These are phyloP conservation scores for Macquaria ambigua DNA, from an alignment of 2,113 vertebrate genomes.

Conservation along the genomic window DNA sequence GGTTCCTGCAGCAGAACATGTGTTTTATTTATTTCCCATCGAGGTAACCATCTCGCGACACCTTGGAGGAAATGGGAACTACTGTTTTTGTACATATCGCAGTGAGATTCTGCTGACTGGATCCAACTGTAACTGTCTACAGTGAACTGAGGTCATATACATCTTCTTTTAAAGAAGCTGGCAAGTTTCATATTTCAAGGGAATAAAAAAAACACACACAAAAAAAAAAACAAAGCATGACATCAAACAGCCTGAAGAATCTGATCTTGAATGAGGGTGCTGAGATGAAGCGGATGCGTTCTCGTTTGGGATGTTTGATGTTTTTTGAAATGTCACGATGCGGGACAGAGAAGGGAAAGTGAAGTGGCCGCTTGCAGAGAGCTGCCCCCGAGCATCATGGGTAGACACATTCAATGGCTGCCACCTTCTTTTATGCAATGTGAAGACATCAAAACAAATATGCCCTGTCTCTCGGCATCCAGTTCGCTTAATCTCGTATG, in stretches of 20 bases:
- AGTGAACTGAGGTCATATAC: background rate
- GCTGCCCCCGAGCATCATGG: constrained; percentile 38
- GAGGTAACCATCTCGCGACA: background rate
- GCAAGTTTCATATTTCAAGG: constrained; percentile 24
- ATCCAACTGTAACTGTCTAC: background rate
- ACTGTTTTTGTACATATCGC: background rate
- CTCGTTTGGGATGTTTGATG: constrained; percentile 9
- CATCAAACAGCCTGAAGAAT: constrained; percentile 18
- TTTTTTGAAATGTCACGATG: constrained; percentile 52
- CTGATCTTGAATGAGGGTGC: constrained; percentile 7
- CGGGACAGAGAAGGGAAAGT: background rate
- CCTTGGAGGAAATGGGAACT: background rate
- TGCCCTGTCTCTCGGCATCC: constrained; percentile 28
- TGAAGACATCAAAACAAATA: constrained; percentile 65
- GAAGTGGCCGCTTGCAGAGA: constrained; percentile 28
- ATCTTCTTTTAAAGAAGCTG: background rate
- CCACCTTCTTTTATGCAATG: constrained; percentile 35
- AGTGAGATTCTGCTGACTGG: constrained; percentile 16
- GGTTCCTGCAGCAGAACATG: background rate
- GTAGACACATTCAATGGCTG: constrained; percentile 34
- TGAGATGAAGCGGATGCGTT: constrained; percentile 18
- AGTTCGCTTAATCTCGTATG: constrained; percentile 42
- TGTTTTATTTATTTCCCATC: background rate
- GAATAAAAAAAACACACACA: constrained; percentile 7
- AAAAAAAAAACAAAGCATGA: background rate